These are phyloP conservation scores for Tipula unca DNA, from an alignment of 2,888 invertebrate genomes.

Conservation along the genomic window DNA sequence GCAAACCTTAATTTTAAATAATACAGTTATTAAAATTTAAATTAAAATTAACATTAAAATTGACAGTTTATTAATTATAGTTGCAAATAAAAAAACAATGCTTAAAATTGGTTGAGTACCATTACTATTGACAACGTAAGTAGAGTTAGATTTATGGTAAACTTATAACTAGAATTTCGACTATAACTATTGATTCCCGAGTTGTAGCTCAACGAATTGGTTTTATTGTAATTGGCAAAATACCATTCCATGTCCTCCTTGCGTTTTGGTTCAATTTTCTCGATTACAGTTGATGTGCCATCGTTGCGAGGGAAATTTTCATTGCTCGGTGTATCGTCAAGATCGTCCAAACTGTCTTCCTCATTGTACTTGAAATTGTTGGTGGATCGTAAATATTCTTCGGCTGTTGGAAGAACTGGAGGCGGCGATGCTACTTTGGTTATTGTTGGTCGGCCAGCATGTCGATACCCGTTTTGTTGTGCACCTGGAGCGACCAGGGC, in stretches of 20 bases:
- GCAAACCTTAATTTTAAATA: not conserved
- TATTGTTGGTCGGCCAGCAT: slow-evolving; percentile 48
- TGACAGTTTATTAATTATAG: not conserved
- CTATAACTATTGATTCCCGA: not conserved
- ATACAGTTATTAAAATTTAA: not conserved
- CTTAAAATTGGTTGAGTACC: not conserved
- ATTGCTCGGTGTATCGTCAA: not conserved
- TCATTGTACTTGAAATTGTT: slow-evolving; percentile 8
- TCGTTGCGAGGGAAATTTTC: not conserved
- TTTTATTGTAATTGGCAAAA: slow-evolving; percentile 66
- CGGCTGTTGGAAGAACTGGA: slow-evolving; percentile 38
- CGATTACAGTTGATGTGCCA: slow-evolving; percentile 23
- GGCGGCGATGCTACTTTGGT: slow-evolving; percentile 47
- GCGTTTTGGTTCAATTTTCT: slow-evolving; percentile 40
- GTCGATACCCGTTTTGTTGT: slow-evolving; percentile 39
- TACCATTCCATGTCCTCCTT: slow-evolving; percentile 69
- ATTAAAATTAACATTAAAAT: not conserved
- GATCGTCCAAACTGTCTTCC: not conserved
- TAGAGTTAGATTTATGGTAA: not conserved
- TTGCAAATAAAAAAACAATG: not conserved
- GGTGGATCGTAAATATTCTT: slow-evolving; percentile 34
- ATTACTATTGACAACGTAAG: not conserved
- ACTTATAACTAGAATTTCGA: not conserved
- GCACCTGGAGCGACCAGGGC: slow-evolving; percentile 55
- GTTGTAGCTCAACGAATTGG: not conserved